These are phyloP conservation scores for Nycticorax nycticorax DNA, from an alignment of 2,113 vertebrate genomes.

Conservation along the genomic window DNA sequence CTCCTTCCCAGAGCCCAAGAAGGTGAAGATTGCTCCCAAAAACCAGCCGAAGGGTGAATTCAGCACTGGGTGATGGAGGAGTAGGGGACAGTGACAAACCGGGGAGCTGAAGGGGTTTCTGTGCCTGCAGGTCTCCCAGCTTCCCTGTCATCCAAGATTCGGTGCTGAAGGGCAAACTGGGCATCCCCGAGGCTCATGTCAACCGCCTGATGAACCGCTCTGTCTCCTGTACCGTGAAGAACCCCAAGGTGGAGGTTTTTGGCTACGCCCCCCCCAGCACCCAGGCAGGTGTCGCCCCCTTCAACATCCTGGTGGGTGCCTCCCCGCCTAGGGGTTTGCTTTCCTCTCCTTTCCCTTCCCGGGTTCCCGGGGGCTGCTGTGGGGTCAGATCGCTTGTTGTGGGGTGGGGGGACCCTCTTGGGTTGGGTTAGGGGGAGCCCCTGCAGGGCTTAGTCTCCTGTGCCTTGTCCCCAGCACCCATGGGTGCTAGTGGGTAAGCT, in stretches of 20 bases:
- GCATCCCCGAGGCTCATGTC: slow-evolving; percentile 90
- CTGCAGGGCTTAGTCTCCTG: neutral
- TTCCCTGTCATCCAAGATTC: slow-evolving; percentile 97
- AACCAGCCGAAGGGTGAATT: fast-evolving
- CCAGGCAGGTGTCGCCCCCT: slow-evolving; percentile 87
- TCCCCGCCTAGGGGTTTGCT: slow-evolving; percentile 65
- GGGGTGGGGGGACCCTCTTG: neutral
- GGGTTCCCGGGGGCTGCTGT: fast-evolving
- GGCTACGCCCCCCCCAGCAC: slow-evolving; percentile 91
- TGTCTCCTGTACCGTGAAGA: slow-evolving; percentile 95
- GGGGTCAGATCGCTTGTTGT: fast-evolving
- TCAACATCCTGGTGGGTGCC: slow-evolving; percentile 79
- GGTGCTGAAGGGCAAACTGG: slow-evolving; percentile 92
- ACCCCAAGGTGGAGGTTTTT: slow-evolving; percentile 94
- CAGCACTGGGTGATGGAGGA: fast-evolving
- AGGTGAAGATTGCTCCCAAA: neutral
- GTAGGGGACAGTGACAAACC: fast-evolving
- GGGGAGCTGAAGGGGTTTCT: neutral
- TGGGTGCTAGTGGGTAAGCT: neutral
- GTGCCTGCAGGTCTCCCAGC: slow-evolving; percentile 87
- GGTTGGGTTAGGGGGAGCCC: neutral
- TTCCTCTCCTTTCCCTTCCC: slow-evolving; percentile 2
- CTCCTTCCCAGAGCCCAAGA: neutral
- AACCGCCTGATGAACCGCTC: slow-evolving; percentile 97
- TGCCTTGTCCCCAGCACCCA: neutral